phyloP scores from a whole-genome alignment of 2,113 vertebrate species.

The Grantiella picta region DNA sequence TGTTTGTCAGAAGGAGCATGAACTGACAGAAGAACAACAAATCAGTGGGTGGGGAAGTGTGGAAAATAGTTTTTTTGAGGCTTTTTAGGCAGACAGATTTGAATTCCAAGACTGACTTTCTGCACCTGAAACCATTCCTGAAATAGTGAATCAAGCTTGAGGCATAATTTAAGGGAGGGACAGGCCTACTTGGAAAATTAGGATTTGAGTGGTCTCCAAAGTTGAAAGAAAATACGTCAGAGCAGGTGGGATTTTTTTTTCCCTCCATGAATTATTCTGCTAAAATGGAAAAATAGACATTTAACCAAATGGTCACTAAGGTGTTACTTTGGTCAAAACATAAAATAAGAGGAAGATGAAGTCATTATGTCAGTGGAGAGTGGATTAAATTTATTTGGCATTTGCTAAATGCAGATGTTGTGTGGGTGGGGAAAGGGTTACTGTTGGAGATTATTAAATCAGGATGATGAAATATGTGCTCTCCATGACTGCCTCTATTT shows the following conservation, averaged over 20 bases:
- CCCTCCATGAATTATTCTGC: neutral
- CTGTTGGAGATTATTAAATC: neutral
- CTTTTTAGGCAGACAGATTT: neutral
- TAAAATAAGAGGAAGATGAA: neutral
- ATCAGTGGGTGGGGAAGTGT: neutral
- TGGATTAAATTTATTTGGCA: neutral
- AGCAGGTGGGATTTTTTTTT: neutral
- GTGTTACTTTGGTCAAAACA: neutral
- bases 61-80: neutral
- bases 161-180: neutral
- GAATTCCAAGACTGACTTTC: neutral
- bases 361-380: neutral
- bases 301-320: neutral
- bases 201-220: neutral
- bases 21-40: neutral
- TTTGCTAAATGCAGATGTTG: neutral
- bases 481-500: neutral
- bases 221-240: neutral
- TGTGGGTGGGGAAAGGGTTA: neutral
- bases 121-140: neutral
- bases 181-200: neutral
- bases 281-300: neutral
- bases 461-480: neutral
- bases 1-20: neutral
- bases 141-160: neutral